These are phyloP conservation scores for Siniperca scherzeri DNA, from an alignment of 2,797 vertebrate species.

Conservation along the genomic window DNA sequence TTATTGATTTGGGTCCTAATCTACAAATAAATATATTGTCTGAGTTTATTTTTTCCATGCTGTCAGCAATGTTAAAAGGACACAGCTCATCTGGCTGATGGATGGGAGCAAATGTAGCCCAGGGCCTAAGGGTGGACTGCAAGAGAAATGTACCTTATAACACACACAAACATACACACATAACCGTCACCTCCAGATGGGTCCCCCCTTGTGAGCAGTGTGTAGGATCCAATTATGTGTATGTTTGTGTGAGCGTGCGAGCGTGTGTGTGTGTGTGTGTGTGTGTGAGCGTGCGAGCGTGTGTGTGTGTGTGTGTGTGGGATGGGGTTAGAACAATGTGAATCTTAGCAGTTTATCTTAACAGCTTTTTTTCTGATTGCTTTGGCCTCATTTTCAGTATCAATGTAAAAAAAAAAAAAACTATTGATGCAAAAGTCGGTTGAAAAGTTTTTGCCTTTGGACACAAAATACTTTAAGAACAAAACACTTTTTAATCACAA, in stretches of 20 bases:
- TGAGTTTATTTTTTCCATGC: constrained; percentile 68
- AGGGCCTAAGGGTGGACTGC: constrained; percentile 77
- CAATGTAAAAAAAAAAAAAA: not conserved
- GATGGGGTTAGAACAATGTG: constrained; percentile 55
- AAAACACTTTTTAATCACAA: constrained; percentile 23
- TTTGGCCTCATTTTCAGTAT: constrained; percentile 25
- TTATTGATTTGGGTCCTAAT: constrained; percentile 85
- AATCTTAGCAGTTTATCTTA: constrained; percentile 49
- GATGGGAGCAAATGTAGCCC: constrained; percentile 79
- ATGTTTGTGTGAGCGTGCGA: not conserved
- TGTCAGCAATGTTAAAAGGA: constrained; percentile 85
- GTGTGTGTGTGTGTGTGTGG: not conserved
- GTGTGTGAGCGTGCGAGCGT: not conserved
- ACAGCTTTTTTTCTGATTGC: constrained; percentile 10
- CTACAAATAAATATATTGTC: constrained; percentile 85
- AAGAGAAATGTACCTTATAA: constrained; percentile 80
- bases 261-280: constrained; percentile 22
- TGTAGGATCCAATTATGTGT: constrained; percentile 70
- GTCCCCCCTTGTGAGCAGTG: constrained; percentile 77
- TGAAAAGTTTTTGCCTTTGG: not conserved
- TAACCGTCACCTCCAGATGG: constrained; percentile 81
- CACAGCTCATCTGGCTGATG: constrained; percentile 83
- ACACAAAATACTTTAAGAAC: constrained; percentile 10
- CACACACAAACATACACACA: constrained; percentile 61
- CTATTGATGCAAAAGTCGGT: constrained; percentile 17